Evolutionary conservation across 35 echinoderm and acorn worm species (phyloP), one percentile per base, ranked within the genome.

Genomic region (Heliocidaris erythrogramma): DNA sequence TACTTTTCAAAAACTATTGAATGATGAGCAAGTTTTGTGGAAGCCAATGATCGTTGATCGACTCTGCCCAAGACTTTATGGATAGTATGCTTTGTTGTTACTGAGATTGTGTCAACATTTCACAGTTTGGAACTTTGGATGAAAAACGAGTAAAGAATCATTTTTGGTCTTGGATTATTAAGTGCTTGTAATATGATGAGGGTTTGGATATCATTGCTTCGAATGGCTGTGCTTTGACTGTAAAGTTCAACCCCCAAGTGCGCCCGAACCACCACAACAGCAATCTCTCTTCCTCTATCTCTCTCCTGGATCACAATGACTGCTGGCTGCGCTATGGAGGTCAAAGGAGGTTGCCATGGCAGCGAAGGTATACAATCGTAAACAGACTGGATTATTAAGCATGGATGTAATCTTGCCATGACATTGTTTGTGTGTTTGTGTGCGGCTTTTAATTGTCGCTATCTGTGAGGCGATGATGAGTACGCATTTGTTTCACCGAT

Each of bases 281-380:
- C 27, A 21, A 21, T 69, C 65, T 78, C 65, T 78, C 14, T 78
- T 24, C 65, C 18, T 2, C 65, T 78, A 18, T 78, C 65, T 78
- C 65, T 24, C 65, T 7, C 21, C 27, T 3, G 65, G 17, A 59
- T 30, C 31, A 92, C 91, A 92, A 92, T 59, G 49, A n/a, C 91
- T 24, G 91, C 91, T 50, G 91, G 21, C 48, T 92, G 47, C 29
- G 91, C 49, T 50, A 92, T 92, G 91, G 91, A 92, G 91, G 91
- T 92, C 91, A 92, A 59, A 92, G 50, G 50, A 59, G 48, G 91
- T 92, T 92, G 47, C 91, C 91, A 92, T 92, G 91, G 91, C 47
- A 92, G 91, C 48, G 91, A 59, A 92, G 91, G 48, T 92, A 92
- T 59, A 92, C 91, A 92, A n/a, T 48, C 29, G 27, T 59, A 59